phyloP scores from a whole-genome alignment of 1,140 invertebrate species.

The Diachasmimorpha longicaudata region DNA sequence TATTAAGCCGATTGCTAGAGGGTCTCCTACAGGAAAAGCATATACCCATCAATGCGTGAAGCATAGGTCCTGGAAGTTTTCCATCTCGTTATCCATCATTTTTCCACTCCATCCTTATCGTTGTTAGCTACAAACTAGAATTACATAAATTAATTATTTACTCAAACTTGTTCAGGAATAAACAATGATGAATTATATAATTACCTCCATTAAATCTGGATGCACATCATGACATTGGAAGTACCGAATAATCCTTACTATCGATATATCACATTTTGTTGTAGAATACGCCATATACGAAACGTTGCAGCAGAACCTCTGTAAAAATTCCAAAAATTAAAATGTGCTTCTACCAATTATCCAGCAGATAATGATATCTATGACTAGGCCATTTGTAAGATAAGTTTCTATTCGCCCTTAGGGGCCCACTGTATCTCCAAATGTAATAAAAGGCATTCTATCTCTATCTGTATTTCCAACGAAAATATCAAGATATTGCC shows the following conservation, averaged over 20 bases:
- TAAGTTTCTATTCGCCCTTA: too few species aligned
- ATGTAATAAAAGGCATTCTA: too few species aligned
- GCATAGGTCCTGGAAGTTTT: constrained; percentile 51
- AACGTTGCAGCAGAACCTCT: background rate
- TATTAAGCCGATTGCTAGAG: constrained; percentile 58
- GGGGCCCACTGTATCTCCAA: too few species aligned
- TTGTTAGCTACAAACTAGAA: constrained; percentile 10
- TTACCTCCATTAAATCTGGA: background rate
- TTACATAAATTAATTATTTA: constrained; percentile 16
- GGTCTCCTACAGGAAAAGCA: constrained; percentile 65
- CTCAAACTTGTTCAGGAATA: background rate
- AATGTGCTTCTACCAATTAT: background rate
- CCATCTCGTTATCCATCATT: constrained; percentile 39
- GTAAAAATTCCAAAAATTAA: background rate
- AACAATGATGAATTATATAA: background rate
- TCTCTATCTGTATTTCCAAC: too few species aligned
- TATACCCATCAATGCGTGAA: constrained; percentile 64
- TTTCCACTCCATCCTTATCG: constrained; percentile 29
- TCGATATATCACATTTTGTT: background rate
- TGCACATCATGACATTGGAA: background rate
- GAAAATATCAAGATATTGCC: background rate
- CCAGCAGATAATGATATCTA: background rate
- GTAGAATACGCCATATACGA: background rate
- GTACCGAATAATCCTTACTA: background rate
- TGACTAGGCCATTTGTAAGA: too few species aligned